Evolutionary conservation across 2,888 invertebrate species (phyloP).

Genomic region (Watsonalla cultraria): DNA sequence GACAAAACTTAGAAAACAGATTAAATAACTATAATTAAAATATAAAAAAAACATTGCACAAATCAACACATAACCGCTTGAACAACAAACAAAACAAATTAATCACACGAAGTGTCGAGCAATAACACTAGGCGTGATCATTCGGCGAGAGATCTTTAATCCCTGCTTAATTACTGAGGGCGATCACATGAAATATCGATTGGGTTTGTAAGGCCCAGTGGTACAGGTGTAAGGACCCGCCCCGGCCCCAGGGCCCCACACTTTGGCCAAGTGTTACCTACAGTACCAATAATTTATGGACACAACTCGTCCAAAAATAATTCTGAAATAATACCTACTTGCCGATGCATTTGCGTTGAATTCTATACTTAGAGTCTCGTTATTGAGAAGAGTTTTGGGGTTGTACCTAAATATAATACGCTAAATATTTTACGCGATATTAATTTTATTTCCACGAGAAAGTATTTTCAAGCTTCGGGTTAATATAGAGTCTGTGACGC

Average conservation of each 20-base stretch:
- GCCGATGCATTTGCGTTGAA: no score
- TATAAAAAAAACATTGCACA: background rate
- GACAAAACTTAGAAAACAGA: no score
- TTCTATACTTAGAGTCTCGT: no score
- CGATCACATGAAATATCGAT: conserved; percentile 72
- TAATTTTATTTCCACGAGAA: no score
- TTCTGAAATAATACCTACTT: background rate
- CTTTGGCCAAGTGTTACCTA: conserved; percentile 38
- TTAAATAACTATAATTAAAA: background rate
- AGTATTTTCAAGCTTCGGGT: no score
- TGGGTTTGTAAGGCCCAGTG: conserved; percentile 63
- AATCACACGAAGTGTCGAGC: conserved; percentile 46
- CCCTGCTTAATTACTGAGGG: conserved; percentile 68
- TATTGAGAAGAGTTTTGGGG: no score
- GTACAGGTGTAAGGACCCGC: conserved; percentile 69
- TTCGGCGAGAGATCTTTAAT: conserved; percentile 49
- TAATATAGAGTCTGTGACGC: no score
- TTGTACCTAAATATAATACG: no score
- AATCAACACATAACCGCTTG: background rate
- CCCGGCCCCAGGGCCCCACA: conserved; percentile 57
- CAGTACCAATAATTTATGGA: conserved; percentile 49
- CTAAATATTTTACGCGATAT: no score
- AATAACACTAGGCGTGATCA: conserved; percentile 62
- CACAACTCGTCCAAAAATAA: conserved; percentile 33
- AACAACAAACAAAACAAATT: conserved; percentile 18